Conservation (phyloP, 2,888 invertebrate genomes). For the Bhutanitis thaidina region DNA sequence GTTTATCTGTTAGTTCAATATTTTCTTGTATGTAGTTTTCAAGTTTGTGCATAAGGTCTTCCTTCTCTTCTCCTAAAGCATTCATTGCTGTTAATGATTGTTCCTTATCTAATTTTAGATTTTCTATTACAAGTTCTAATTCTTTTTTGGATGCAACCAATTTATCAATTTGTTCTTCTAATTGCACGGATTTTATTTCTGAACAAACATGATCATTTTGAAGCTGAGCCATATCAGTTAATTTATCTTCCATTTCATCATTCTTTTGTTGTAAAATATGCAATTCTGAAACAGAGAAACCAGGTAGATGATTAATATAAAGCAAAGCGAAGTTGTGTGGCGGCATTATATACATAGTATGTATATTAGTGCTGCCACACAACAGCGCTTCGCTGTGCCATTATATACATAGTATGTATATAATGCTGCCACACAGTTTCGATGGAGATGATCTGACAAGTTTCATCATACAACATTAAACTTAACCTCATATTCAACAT, state of each 20-base stretch:
- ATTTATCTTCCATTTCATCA: slow-evolving; percentile 79
- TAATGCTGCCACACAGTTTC: too few relatives aligned
- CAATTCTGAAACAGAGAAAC: slow-evolving; percentile 61
- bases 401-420: too few relatives aligned
- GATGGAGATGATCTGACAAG: too few relatives aligned
- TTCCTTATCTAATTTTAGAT: slow-evolving; percentile 73
- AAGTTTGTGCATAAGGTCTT: slow-evolving; percentile 80
- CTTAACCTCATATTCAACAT: too few relatives aligned
- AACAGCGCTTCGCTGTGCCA: too few relatives aligned
- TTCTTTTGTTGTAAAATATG: slow-evolving; percentile 81
- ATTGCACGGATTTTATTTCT: slow-evolving; percentile 87
- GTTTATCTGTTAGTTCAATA: slow-evolving; percentile 85
- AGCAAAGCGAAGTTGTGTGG: too few relatives aligned
- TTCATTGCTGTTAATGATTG: slow-evolving; percentile 79
- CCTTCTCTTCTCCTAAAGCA: slow-evolving; percentile 79
- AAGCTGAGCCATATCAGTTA: slow-evolving; percentile 80
- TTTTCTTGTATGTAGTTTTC: slow-evolving; percentile 86
- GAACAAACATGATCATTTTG: slow-evolving; percentile 86
- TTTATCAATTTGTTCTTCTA: slow-evolving; percentile 87
- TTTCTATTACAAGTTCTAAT: slow-evolving; percentile 69
- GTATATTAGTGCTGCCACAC: too few relatives aligned
- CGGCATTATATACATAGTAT: too few relatives aligned
- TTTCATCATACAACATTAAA: too few relatives aligned
- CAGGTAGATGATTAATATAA: not conserved
- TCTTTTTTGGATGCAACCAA: slow-evolving; percentile 72